Conservation (phyloP, 2,888 invertebrate genomes). For the Archaeoteleia sp. region DNA sequence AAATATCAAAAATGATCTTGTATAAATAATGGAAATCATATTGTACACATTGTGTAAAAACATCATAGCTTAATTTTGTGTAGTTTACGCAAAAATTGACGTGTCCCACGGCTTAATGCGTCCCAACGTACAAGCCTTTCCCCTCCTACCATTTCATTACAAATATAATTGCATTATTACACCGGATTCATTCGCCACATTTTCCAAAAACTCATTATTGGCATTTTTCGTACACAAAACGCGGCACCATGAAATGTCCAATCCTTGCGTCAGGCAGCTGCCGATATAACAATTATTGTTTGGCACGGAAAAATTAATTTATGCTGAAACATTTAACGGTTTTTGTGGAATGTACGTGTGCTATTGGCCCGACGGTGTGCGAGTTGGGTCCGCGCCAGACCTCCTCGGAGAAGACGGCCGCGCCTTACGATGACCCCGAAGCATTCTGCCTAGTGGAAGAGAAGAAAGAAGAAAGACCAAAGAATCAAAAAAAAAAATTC, state of each 20-base stretch:
- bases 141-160: no score
- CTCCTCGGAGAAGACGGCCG: conserved; percentile 67
- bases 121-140: no score
- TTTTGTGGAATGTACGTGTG: conserved; percentile 72
- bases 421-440: conserved; percentile 72
- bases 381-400: conserved; percentile 72
- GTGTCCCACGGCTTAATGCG: no score
- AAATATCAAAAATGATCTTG: no score
- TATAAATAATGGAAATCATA: no score
- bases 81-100: no score
- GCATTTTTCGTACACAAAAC: conserved; percentile 24
- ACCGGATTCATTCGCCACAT: no score
- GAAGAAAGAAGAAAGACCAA: conserved; percentile 43
- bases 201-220: conserved; percentile 20
- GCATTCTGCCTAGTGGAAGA: conserved; percentile 59
- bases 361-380: conserved; percentile 54
- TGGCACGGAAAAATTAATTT: conserved; percentile 56
- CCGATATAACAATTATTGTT: conserved; percentile 44
- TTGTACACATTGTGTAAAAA: no score
- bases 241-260: conserved; percentile 23
- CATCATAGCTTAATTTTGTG: no score
- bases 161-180: no score
- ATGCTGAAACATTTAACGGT: conserved; percentile 72
- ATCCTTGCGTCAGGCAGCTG: conserved; percentile 41
- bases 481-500: conserved; percentile 35